Percentiles rank a stretch among this genome's conserved stretches.
Evolutionary conservation across 2,113 vertebrate genomes (phyloP).

Genomic region (Eidolon helvum): DNA sequence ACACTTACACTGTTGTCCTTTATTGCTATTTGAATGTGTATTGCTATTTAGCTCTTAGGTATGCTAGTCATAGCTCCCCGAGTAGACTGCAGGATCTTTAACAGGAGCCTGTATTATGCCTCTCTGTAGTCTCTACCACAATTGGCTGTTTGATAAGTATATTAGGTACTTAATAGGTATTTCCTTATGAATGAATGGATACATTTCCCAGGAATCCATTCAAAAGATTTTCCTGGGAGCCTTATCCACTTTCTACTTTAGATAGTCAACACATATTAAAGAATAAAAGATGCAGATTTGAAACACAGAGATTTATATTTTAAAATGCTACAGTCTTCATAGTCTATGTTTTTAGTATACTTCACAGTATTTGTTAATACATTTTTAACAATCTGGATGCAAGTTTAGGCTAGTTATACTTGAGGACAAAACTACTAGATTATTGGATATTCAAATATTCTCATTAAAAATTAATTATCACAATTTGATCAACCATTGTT

Average conservation of each 20-base stretch:
- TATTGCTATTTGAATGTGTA: not conserved
- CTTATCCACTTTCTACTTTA: constrained; percentile 5
- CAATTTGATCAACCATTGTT: not conserved
- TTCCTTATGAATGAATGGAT: not conserved
- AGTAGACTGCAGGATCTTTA: not conserved
- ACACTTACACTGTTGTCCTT: not conserved
- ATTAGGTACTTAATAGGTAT: not conserved
- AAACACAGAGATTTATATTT: constrained; percentile 31
- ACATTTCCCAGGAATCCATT: constrained; percentile 16
- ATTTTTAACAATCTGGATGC: not conserved
- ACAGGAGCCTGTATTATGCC: not conserved
- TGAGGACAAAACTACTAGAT: constrained; percentile 17
- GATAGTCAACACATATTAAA: not conserved
- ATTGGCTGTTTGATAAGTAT: not conserved
- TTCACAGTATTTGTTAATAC: not conserved
- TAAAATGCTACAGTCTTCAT: not conserved
- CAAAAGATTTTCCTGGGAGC: not conserved
- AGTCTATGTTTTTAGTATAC: not conserved
- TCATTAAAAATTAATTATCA: constrained; percentile 36
- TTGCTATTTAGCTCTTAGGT: not conserved
- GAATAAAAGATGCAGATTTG: not conserved
- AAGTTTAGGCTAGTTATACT: constrained; percentile 33
- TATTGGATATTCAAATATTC: not conserved
- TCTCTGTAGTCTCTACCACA: not conserved
- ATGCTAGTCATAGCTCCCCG: not conserved